Percentiles rank a stretch among this genome's conserved stretches.
phyloP scores from a whole-genome alignment of 2,888 invertebrate species.

The Tenthredo scrophulariae region DNA sequence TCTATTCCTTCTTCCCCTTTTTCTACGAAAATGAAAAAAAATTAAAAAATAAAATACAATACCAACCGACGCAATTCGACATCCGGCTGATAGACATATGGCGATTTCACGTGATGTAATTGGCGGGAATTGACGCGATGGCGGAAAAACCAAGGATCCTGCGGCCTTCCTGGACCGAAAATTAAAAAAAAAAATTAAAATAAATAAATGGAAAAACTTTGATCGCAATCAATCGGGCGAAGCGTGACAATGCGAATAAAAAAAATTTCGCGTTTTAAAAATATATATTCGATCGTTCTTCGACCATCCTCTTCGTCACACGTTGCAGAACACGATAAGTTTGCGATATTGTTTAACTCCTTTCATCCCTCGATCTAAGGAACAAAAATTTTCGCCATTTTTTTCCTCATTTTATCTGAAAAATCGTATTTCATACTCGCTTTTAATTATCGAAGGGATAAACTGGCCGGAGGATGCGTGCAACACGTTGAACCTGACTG shows the following conservation, averaged over 20 bases:
- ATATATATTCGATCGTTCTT: neutral
- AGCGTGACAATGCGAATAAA: constrained; percentile 6
- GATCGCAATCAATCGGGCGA: constrained; percentile 9
- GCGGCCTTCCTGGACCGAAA: constrained; percentile 8
- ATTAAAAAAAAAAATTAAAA: neutral
- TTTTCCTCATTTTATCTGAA: too few relatives aligned
- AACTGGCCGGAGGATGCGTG: constrained; percentile 6
- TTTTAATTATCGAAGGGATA: neutral
- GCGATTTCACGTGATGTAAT: neutral
- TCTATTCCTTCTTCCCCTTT: neutral
- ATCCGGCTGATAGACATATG: neutral
- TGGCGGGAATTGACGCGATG: neutral
- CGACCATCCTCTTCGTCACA: neutral
- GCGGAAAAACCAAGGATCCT: neutral
- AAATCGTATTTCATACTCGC: neutral
- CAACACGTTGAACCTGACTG: constrained; percentile 51
- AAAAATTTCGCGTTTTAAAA: neutral
- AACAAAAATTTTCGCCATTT: too few relatives aligned
- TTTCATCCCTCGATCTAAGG: too few relatives aligned
- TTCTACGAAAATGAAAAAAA: neutral
- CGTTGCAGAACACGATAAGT: neutral
- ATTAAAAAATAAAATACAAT: neutral
- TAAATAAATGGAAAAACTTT: neutral
- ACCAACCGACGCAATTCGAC: neutral
- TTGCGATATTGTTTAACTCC: too few relatives aligned